A percentile compares a stretch with the other conserved stretches of the same genome.
Conservation (phyloP, 2,797 vertebrate genomes). For the Gymnoscopelus microlampas region DNA sequence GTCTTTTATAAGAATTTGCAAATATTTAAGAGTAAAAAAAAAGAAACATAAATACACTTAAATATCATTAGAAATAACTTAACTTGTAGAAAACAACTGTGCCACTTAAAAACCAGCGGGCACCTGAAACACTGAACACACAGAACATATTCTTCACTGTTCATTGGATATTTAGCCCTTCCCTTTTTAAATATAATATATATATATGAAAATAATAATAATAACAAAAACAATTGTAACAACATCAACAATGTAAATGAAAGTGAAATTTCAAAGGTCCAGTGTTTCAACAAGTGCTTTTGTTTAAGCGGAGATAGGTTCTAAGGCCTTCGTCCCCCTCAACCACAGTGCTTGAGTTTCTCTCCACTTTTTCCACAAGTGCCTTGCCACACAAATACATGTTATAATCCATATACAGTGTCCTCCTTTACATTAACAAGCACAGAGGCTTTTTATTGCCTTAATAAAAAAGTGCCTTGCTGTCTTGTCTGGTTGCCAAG, state of each 20-base stretch:
- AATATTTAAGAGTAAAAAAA: conserved; percentile 63
- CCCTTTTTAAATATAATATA: conserved; percentile 75
- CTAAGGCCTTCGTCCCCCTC: conserved; percentile 63
- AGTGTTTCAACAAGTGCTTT: conserved; percentile 77
- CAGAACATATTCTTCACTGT: conserved; percentile 57
- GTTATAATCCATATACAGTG: conserved; percentile 63
- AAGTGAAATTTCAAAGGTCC: conserved; percentile 70
- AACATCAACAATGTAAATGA: conserved; percentile 72
- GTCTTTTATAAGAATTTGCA: conserved; percentile 58
- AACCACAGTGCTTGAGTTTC: conserved; percentile 52
- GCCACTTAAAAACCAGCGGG: conserved; percentile 69
- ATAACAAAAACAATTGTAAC: conserved; percentile 42
- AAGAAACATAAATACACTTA: conserved; percentile 84
- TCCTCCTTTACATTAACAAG: conserved; percentile 62
- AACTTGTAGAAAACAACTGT: conserved; percentile 79
- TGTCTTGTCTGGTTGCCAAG: conserved; percentile 57
- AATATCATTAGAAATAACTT: conserved; percentile 85
- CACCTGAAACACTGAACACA: conserved; percentile 70
- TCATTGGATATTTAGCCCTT: conserved; percentile 76
- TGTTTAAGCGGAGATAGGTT: conserved; percentile 59
- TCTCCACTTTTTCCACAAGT: conserved; percentile 54
- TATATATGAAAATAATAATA: conserved; percentile 53
- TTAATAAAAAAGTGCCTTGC: conserved; percentile 64
- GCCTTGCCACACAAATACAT: conserved; percentile 61
- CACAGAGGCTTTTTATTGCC: conserved; percentile 50